Conservation (phyloP, 2,113 vertebrate genomes). For the Callopanchax toddi region DNA sequence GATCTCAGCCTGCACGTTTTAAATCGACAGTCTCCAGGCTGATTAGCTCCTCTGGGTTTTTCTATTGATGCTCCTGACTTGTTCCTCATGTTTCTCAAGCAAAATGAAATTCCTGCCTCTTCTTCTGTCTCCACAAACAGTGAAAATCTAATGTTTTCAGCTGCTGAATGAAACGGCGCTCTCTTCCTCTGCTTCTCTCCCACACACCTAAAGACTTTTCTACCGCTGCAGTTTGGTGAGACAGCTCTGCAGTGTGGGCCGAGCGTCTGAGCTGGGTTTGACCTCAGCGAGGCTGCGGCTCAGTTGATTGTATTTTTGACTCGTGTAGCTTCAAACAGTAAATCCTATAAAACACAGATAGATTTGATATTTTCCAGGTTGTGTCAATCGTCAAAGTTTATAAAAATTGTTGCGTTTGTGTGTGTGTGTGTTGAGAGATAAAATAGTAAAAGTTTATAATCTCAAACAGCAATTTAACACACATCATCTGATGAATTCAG, state of each 20-base stretch:
- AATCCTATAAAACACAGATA: constrained; percentile 51
- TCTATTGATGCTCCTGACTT: constrained; percentile 1
- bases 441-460: neutral
- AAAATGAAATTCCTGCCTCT: neutral
- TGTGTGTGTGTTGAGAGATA: neutral
- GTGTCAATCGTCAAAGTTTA: neutral
- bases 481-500: too few relatives aligned
- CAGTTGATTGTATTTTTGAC: constrained; percentile 57
- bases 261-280: constrained; percentile 65
- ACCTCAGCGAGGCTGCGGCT: constrained; percentile 52
- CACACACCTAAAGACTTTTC: constrained; percentile 46
- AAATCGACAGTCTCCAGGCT: constrained; percentile 9
- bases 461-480: too few relatives aligned
- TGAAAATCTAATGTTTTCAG: constrained; percentile 9
- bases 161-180: constrained; percentile 49
- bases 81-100: neutral
- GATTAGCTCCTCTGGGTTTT: neutral
- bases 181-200: constrained; percentile 44
- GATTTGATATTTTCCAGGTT: constrained; percentile 24
- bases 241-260: constrained; percentile 68
- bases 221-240: constrained; percentile 46
- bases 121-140: constrained; percentile 7
- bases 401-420: constrained; percentile 9
- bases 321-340: constrained; percentile 21
- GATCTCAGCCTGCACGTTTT: constrained; percentile 11